Evolutionary conservation across 2,888 invertebrate species (phyloP), one percentile per base, ranked within the genome.

Genomic region (Coenonympha arcania): DNA sequence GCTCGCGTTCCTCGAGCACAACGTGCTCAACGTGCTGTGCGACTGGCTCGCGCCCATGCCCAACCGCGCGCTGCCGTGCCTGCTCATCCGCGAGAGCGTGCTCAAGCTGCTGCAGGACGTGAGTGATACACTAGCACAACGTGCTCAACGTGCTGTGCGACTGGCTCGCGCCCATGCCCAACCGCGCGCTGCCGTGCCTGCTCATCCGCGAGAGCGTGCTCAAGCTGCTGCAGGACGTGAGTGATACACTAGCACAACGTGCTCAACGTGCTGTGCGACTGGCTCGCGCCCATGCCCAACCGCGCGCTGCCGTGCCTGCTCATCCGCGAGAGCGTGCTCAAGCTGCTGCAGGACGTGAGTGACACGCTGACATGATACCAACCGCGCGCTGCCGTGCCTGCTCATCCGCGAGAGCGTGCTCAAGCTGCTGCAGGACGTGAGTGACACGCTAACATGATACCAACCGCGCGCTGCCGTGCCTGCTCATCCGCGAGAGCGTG

Each of bases 11-110:
- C 89, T 99, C 47, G 99, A 99, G 76, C 96, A 97, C 79, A 98
- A 98, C 69, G 94, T 95, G 55, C 87, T 96, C 8, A 92, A 92
- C 65, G 94, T 95, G 59, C 88, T 96, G 31, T 95, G 98, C 59
- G 99, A 99, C 82, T 99, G 99, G 99, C 86, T 99, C 47, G 97
- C 99, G 9, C 99, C 99, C 0, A 92, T 99, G 89, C 99, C 99
- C 24, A 98, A 98, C 83, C 91, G 97, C 61, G 96, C 97, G 61
- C 90, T 99, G 70, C 99, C 99, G 0, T 95, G 98, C 56, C 86
- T 98, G 52, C 94, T 94, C 83, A 97, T 99, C 60, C 88, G 99
- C 41, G 96, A 97, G 70, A 90, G 90, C 62, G 89, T 99, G 59
- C 88, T 99, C 31, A 92, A 91, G 75, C 83, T 95, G 58, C 81